These are phyloP conservation scores for Abrostola tripartita DNA, from an alignment of 2,888 invertebrate species.

Conservation along the genomic window DNA sequence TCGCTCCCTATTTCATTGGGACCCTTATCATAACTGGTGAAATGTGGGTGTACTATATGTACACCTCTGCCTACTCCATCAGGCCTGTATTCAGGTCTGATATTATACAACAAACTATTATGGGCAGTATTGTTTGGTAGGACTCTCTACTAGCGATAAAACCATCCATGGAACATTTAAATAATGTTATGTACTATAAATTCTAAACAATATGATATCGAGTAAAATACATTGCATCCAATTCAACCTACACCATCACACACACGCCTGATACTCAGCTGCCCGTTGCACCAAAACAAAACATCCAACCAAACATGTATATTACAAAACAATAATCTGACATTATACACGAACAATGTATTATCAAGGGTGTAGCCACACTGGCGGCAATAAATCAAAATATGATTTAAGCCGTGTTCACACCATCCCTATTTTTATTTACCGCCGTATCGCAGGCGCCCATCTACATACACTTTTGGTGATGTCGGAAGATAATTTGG, in stretches of 20 bases:
- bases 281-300: constrained; percentile 1
- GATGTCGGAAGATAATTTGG: constrained; percentile 25
- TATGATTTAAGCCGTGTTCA: constrained; percentile 78
- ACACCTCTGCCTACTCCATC: too few species aligned
- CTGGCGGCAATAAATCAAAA: constrained; percentile 71
- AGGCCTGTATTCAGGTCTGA: too few species aligned
- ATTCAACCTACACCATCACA: not conserved
- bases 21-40: too few species aligned
- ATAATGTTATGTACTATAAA: too few species aligned
- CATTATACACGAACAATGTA: constrained; percentile 39
- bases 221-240: too few species aligned
- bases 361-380: constrained; percentile 61
- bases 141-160: too few species aligned
- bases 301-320: constrained; percentile 12
- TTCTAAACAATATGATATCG: too few species aligned
- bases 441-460: constrained; percentile 61
- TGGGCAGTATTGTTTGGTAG: too few species aligned
- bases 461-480: constrained; percentile 72
- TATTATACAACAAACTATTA: too few species aligned
- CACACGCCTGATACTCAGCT: not conserved
- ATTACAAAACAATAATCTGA: constrained; percentile 32
- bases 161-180: too few species aligned
- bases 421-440: constrained; percentile 79
- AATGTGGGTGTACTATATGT: too few species aligned
- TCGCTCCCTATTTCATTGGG: too few species aligned